Conservation (phyloP, 2,797 vertebrate species). For the Siniperca scherzeri region DNA sequence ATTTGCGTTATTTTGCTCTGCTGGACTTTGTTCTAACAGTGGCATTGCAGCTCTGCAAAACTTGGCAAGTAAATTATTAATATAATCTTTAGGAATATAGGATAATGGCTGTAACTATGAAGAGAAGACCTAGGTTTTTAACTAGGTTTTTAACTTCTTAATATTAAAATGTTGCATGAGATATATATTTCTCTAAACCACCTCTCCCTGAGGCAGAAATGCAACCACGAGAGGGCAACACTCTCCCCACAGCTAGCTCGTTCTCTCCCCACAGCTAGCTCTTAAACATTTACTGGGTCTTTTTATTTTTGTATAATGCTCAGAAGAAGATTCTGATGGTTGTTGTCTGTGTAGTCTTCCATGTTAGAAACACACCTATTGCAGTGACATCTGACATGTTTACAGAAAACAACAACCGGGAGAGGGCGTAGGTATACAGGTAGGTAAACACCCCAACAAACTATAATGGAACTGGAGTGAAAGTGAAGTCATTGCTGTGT, state of each 20-base stretch:
- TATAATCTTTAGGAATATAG: slow-evolving; percentile 2
- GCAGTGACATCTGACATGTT: slow-evolving; percentile 14
- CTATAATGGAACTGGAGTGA: neutral
- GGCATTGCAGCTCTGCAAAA: slow-evolving; percentile 3
- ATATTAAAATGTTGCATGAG: slow-evolving; percentile 1
- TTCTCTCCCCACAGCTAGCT: neutral
- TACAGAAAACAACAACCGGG: slow-evolving; percentile 7
- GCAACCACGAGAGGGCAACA: slow-evolving; percentile 57
- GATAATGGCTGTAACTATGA: neutral
- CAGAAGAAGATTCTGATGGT: neutral
- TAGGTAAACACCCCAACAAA: neutral
- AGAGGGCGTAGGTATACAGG: neutral
- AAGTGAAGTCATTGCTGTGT: slow-evolving; percentile 49
- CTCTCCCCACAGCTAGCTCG: neutral
- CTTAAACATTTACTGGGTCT: neutral
- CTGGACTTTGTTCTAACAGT: neutral
- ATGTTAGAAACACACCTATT: neutral
- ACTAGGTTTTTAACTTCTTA: neutral
- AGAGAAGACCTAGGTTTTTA: neutral
- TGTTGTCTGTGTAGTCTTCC: neutral
- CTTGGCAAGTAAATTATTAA: neutral
- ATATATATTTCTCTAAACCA: neutral
- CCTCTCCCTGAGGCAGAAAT: neutral
- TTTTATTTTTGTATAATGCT: neutral
- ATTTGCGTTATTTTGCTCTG: neutral